Percentiles rank a stretch among this genome's conserved stretches.
These are phyloP conservation scores for Cerceris ruficornis DNA, from an alignment of 2,888 invertebrate species.

Conservation along the genomic window DNA sequence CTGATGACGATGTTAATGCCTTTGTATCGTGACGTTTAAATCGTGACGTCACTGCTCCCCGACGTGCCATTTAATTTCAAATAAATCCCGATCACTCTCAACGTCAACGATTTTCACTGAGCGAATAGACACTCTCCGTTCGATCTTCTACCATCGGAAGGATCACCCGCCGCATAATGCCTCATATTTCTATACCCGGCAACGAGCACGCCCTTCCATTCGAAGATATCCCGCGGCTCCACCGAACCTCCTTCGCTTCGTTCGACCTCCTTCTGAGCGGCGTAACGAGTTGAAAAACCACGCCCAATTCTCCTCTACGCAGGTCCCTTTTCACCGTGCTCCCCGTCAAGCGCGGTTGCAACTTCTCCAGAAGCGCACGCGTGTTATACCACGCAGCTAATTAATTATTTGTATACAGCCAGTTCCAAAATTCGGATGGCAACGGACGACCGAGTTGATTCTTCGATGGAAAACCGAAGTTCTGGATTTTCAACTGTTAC, in stretches of 20 bases:
- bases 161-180: constrained; percentile 22
- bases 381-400: constrained; percentile 47
- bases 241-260: constrained; percentile 5
- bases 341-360: constrained; percentile 65
- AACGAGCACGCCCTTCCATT: constrained; percentile 5
- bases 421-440: neutral
- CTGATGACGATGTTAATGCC: constrained; percentile 40
- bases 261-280: neutral
- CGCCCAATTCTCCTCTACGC: constrained; percentile 69
- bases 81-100: constrained; percentile 26
- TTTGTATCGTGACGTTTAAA: constrained; percentile 58
- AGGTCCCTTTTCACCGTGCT: constrained; percentile 37
- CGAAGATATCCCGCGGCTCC: constrained; percentile 11
- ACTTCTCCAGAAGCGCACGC: constrained; percentile 69
- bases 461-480: too few relatives aligned
- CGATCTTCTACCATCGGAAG: constrained; percentile 13
- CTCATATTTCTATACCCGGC: constrained; percentile 29
- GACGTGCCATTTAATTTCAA: constrained; percentile 66
- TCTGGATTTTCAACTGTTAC: too few relatives aligned
- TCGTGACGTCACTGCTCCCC: constrained; percentile 63
- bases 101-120: constrained; percentile 30
- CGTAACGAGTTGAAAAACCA: constrained; percentile 68
- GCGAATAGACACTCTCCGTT: constrained; percentile 12
- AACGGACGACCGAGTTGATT: neutral
- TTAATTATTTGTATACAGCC: constrained; percentile 18